A percentile compares a stretch with the other conserved stretches of the same genome.
Conservation (phyloP, 2,113 vertebrate species). For the Cyprinodon brontotheroides region DNA sequence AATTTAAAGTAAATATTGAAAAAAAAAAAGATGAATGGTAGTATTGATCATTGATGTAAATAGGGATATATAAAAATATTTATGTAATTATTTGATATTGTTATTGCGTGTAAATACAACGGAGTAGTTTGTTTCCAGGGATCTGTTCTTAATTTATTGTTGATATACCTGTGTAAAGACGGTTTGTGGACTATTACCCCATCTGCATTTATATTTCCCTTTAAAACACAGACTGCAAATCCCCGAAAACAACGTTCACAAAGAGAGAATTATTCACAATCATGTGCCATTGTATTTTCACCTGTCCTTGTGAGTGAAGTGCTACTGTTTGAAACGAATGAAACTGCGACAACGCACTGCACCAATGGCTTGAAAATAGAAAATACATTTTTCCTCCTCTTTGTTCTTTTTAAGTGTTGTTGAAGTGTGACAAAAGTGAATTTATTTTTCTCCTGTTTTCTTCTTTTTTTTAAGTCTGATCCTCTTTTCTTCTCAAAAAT, state of each 20-base stretch:
- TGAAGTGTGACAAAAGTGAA: constrained; percentile 71
- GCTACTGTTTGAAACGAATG: constrained; percentile 77
- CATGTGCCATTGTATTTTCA: constrained; percentile 81
- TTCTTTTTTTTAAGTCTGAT: constrained; percentile 76
- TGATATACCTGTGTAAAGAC: constrained; percentile 94
- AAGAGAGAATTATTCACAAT: constrained; percentile 70
- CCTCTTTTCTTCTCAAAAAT: constrained; percentile 54
- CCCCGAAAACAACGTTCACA: constrained; percentile 60
- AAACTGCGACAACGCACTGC: constrained; percentile 80
- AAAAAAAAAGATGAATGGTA: constrained; percentile 77
- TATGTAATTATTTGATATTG: constrained; percentile 99
- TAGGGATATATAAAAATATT: constrained; percentile 94
- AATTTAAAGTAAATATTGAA: constrained; percentile 63
- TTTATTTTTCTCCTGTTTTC: constrained; percentile 62
- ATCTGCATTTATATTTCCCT: constrained; percentile 81
- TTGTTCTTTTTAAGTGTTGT: constrained; percentile 63
- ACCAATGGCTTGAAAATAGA: constrained; percentile 80
- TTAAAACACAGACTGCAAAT: constrained; percentile 68
- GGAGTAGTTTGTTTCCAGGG: constrained; percentile 91
- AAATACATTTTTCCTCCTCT: constrained; percentile 27
- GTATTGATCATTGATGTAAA: constrained; percentile 89
- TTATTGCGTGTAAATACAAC: constrained; percentile 98
- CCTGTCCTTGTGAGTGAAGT: constrained; percentile 79
- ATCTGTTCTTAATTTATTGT: constrained; percentile 99
- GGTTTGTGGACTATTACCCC: constrained; percentile 79